These are phyloP conservation scores for Gymnoscopelus microlampas DNA, from an alignment of 2,797 vertebrate species.

Conservation along the genomic window DNA sequence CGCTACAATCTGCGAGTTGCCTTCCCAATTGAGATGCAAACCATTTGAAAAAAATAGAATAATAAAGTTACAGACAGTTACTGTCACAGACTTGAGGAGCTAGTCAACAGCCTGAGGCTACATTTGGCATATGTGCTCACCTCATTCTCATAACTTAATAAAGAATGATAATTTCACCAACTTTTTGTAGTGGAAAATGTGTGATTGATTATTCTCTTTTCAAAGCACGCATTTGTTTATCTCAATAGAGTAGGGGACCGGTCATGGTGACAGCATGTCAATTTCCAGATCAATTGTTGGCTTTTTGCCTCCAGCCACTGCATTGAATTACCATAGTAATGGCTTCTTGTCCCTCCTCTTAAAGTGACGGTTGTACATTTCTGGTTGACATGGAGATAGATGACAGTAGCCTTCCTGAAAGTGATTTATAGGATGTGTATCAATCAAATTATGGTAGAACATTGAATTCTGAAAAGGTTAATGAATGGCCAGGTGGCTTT, in stretches of 20 bases:
- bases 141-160: constrained; percentile 63
- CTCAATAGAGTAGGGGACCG: constrained; percentile 73
- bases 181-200: constrained; percentile 46
- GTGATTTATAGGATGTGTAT: no score
- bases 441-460: no score
- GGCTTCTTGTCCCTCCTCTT: constrained; percentile 70
- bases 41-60: no score
- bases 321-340: constrained; percentile 84
- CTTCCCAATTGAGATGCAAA: no score
- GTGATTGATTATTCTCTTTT: constrained; percentile 75
- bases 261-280: constrained; percentile 81
- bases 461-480: no score
- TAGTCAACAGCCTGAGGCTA: constrained; percentile 2
- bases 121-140: constrained; percentile 19
- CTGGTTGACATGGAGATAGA: constrained; percentile 1
- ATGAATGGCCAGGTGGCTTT: no score
- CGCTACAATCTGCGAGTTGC: no score
- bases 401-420: background rate
- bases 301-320: constrained; percentile 76
- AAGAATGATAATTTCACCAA: constrained; percentile 70
- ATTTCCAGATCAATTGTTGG: constrained; percentile 84
- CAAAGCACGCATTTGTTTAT: constrained; percentile 80
- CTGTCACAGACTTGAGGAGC: constrained; percentile 9
- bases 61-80: background rate
- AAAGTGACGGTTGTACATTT: constrained; percentile 17